Percentiles rank a stretch among this genome's conserved stretches.
phyloP scores from a whole-genome alignment of 2,113 vertebrate genomes.

The Saccopteryx bilineata region DNA sequence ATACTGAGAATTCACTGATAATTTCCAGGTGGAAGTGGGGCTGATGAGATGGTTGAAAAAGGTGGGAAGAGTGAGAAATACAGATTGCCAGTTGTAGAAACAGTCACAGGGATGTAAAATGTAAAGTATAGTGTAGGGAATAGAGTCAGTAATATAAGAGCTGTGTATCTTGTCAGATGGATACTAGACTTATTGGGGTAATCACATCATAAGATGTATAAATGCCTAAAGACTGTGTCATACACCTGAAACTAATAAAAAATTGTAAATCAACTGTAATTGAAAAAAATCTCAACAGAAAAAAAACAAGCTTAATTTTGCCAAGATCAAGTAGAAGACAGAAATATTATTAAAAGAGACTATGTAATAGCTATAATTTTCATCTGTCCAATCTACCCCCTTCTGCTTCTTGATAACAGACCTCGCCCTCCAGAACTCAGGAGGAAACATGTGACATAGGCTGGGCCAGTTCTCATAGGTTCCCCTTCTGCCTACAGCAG shows the following conservation, averaged over 20 bases:
- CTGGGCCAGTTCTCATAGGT: not conserved
- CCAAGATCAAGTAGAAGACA: not conserved
- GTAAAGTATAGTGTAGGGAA: not conserved
- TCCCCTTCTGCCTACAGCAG: not conserved
- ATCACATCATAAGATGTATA: not conserved
- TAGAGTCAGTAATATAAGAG: not conserved
- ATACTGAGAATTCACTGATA: not conserved
- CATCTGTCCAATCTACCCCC: not conserved
- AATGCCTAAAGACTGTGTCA: not conserved
- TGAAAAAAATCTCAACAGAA: not conserved
- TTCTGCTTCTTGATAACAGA: not conserved
- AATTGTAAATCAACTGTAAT: not conserved
- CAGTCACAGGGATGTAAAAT: not conserved
- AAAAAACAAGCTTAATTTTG: constrained; percentile 14
- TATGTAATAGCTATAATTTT: not conserved
- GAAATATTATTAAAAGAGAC: not conserved
- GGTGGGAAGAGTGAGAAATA: not conserved
- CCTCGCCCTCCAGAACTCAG: not conserved
- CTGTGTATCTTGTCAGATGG: not conserved
- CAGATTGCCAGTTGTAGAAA: not conserved
- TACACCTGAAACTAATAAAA: not conserved
- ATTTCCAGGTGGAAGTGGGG: too few relatives aligned
- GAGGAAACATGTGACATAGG: not conserved
- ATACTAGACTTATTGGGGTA: not conserved
- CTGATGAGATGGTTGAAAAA: not conserved